phyloP scores from a whole-genome alignment of 2,797 vertebrate genomes.

The Hapalemur alaotrensis region DNA sequence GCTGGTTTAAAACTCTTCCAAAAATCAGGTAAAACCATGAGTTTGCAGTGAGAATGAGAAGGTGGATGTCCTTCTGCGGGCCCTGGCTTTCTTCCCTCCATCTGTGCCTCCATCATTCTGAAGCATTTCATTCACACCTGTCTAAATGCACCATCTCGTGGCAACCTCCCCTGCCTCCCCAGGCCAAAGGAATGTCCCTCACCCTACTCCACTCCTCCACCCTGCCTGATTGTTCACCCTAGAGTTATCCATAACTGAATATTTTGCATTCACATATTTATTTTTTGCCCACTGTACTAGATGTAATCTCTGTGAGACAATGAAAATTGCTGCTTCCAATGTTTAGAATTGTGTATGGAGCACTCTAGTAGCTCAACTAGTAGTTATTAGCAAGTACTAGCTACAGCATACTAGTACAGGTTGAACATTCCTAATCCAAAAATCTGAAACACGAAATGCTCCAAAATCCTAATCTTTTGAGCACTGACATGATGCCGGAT shows the following conservation, averaged over 20 bases:
- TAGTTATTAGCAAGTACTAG: background rate
- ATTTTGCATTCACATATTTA: background rate
- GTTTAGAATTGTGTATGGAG: background rate
- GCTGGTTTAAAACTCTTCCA: background rate
- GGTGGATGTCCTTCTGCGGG: background rate
- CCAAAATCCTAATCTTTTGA: background rate
- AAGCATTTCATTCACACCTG: background rate
- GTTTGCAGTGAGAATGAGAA: background rate
- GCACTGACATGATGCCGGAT: background rate
- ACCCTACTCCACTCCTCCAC: background rate
- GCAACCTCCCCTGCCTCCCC: background rate
- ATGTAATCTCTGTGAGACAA: background rate
- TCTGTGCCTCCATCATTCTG: no score
- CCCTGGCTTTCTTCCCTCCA: background rate
- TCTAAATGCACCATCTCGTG: background rate
- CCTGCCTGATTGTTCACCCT: background rate
- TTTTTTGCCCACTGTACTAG: background rate
- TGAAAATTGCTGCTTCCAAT: background rate
- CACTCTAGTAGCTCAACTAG: background rate
- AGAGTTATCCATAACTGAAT: background rate
- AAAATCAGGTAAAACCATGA: background rate
- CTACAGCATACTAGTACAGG: background rate
- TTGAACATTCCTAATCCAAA: background rate
- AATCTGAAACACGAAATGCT: background rate
- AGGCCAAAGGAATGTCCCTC: background rate